These are phyloP conservation scores for Polypedilum vanderplanki DNA, from an alignment of 1,140 invertebrate species.

Conservation along the genomic window DNA sequence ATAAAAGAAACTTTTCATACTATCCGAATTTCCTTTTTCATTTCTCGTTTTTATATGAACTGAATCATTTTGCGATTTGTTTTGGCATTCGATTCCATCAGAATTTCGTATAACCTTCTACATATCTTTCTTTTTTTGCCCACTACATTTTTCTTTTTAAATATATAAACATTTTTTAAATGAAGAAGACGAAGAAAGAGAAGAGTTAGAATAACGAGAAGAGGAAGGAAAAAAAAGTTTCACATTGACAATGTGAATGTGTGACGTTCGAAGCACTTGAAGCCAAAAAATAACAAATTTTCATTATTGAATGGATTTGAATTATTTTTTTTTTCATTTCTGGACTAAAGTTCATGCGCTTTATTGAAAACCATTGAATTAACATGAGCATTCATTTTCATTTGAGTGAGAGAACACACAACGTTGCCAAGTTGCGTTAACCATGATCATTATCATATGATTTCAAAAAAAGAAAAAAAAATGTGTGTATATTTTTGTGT, in stretches of 20 bases:
- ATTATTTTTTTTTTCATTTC: too few relatives aligned
- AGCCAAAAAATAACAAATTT: too few relatives aligned
- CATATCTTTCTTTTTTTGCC: too few relatives aligned
- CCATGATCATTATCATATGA: slow-evolving; percentile 7
- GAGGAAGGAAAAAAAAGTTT: too few relatives aligned
- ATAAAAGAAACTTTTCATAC: neutral
- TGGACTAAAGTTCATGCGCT: neutral
- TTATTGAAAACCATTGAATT: neutral
- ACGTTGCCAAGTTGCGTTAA: neutral
- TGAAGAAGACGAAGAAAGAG: too few relatives aligned
- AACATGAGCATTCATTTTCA: neutral
- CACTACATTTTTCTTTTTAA: too few relatives aligned
- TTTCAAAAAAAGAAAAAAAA: slow-evolving; percentile 11
- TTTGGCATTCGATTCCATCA: slow-evolving; percentile 17
- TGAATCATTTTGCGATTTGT: neutral
- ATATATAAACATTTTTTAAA: too few relatives aligned
- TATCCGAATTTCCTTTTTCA: neutral
- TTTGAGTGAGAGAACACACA: neutral
- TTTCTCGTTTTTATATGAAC: neutral
- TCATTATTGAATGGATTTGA: too few relatives aligned
- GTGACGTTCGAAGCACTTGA: too few relatives aligned
- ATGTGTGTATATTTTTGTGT: neutral
- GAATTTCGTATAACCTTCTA: neutral
- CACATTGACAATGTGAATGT: too few relatives aligned
- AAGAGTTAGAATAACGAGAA: too few relatives aligned